Evolutionary conservation across 2,113 vertebrate genomes (phyloP).

Genomic region (Plotosus lineatus): DNA sequence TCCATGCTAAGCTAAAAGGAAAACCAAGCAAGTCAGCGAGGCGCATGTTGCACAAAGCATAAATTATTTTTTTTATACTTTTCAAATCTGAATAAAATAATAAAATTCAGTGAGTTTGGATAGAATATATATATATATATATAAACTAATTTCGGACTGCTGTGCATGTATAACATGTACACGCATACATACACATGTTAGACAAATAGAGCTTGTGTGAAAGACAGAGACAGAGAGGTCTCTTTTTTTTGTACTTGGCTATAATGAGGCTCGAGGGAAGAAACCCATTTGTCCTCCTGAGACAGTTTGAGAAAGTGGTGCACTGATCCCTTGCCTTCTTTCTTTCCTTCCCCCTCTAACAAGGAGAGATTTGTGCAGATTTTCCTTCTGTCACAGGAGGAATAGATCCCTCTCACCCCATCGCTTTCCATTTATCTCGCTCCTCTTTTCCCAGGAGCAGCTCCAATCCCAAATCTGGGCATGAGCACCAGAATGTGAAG

Average conservation of each 20-base stretch:
- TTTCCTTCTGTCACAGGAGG: constrained; percentile 61
- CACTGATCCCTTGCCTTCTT: constrained; percentile 59
- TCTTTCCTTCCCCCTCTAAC: constrained; percentile 56
- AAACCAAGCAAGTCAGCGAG: too few species aligned
- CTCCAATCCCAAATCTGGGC: constrained; percentile 66
- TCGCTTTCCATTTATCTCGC: constrained; percentile 65
- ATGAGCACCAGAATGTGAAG: constrained; percentile 58
- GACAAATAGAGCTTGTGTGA: neutral
- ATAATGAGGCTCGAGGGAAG: constrained; percentile 53
- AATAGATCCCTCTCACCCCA: constrained; percentile 63
- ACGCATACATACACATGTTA: neutral
- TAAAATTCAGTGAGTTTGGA: too few species aligned
- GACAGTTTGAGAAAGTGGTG: constrained; percentile 49
- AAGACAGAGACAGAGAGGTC: constrained; percentile 28
- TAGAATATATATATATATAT: too few species aligned
- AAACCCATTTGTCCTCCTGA: constrained; percentile 47
- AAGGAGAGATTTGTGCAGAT: constrained; percentile 71
- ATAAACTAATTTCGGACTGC: too few species aligned
- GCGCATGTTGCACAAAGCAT: too few species aligned
- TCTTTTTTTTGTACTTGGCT: constrained; percentile 40
- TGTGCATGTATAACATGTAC: too few species aligned
- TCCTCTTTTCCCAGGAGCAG: constrained; percentile 60
- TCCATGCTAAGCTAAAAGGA: too few species aligned
- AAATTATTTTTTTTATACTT: too few species aligned
- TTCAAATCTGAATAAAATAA: too few species aligned